Conservation (phyloP, 2,797 vertebrate species). For the Parauchenoglanis punctatus region DNA sequence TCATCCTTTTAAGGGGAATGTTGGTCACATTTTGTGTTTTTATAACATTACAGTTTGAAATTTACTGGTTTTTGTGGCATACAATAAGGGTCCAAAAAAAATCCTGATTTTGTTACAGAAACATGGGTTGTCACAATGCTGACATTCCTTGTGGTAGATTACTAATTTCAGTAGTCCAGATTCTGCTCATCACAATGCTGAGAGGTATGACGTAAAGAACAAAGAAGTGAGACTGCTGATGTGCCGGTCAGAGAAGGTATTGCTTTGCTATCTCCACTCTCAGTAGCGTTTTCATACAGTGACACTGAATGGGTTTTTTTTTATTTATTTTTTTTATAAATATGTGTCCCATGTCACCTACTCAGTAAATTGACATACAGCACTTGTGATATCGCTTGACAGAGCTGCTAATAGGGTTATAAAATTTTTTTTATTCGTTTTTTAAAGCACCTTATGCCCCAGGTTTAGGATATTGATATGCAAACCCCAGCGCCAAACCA, state of each 20-base stretch:
- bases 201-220: slow-evolving; percentile 3
- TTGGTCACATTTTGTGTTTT: slow-evolving; percentile 19
- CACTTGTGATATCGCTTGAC: slow-evolving; percentile 13
- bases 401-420: slow-evolving; percentile 33
- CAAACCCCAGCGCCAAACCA: slow-evolving; percentile 51
- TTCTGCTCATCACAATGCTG: slow-evolving; percentile 15
- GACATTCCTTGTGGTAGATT: slow-evolving; percentile 16
- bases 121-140: slow-evolving; percentile 10
- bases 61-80: slow-evolving; percentile 26
- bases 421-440: neutral
- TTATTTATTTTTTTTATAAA: neutral
- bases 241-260: slow-evolving; percentile 25
- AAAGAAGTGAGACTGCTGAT: neutral
- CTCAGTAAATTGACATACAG: neutral
- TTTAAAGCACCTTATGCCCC: slow-evolving; percentile 56
- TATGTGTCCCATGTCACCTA: neutral
- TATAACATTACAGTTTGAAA: slow-evolving; percentile 21
- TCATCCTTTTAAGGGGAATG: neutral
- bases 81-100: slow-evolving; percentile 30
- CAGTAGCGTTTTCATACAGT: slow-evolving; percentile 31
- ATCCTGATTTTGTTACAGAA: slow-evolving; percentile 17
- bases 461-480: slow-evolving; percentile 59
- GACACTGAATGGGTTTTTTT: neutral
- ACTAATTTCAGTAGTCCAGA: slow-evolving; percentile 14
- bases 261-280: slow-evolving; percentile 30